A percentile compares a stretch with the other conserved stretches of the same genome.
Evolutionary conservation across 2,113 vertebrate genomes (phyloP).

Genomic region (Marmota monax): DNA sequence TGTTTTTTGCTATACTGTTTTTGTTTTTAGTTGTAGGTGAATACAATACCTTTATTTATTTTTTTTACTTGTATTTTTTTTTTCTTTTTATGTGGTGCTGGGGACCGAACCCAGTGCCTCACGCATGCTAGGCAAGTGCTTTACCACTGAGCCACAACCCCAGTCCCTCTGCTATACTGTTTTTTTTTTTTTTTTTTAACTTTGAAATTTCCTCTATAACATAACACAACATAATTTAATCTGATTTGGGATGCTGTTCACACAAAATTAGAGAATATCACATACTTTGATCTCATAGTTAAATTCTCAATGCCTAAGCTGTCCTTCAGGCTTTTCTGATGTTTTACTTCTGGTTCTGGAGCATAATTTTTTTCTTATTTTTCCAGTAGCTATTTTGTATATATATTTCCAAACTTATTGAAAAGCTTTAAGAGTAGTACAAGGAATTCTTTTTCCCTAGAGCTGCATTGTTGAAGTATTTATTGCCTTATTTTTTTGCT

Average conservation of each 20-base stretch:
- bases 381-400: neutral
- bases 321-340: conserved; percentile 24
- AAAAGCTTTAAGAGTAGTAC: neutral
- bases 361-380: neutral
- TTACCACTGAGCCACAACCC: too few relatives aligned
- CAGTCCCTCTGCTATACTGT: neutral
- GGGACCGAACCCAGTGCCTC: too few relatives aligned
- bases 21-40: too few relatives aligned
- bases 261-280: neutral
- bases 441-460: conserved; percentile 36
- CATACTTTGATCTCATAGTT: conserved; percentile 14
- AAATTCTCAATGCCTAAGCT: neutral
- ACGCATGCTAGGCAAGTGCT: too few relatives aligned
- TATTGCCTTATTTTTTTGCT: conserved; percentile 51
- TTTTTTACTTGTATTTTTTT: too few relatives aligned
- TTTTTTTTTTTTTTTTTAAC: neutral
- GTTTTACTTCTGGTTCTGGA: conserved; percentile 27
- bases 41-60: too few relatives aligned
- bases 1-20: conserved; percentile 1
- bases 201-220: conserved; percentile 46
- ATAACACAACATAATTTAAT: conserved; percentile 52
- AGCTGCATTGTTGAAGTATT: conserved; percentile 25
- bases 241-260: conserved; percentile 18
- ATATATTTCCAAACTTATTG: neutral
- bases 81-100: too few relatives aligned